Evolutionary conservation across 2,113 vertebrate genomes (phyloP).

Genomic region (Melanocharis versteri): DNA sequence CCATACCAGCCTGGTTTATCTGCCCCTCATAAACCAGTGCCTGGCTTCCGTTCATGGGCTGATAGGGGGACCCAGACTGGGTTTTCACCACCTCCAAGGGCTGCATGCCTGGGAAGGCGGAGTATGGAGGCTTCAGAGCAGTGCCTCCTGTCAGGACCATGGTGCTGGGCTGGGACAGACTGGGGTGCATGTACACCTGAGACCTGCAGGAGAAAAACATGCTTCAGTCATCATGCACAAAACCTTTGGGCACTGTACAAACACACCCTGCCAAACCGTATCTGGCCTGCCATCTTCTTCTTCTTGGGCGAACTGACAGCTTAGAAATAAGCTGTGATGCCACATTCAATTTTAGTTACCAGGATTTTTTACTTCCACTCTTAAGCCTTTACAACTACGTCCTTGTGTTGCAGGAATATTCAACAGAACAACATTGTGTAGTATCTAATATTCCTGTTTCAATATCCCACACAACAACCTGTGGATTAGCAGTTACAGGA

Average conservation of each 20-base stretch:
- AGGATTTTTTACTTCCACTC: neutral
- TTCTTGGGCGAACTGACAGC: too few species aligned
- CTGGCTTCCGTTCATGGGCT: constrained; percentile 93
- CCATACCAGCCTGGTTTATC: constrained; percentile 88
- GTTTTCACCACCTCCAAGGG: constrained; percentile 94
- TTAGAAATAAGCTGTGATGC: neutral
- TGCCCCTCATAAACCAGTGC: constrained; percentile 90
- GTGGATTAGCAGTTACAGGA: neutral
- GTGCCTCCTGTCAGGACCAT: constrained; percentile 94
- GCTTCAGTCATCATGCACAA: neutral
- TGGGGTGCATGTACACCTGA: constrained; percentile 98
- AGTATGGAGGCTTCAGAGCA: constrained; percentile 91
- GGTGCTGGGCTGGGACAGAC: constrained; percentile 91
- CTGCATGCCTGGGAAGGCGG: constrained; percentile 93
- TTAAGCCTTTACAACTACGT: neutral
- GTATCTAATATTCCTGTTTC: neutral
- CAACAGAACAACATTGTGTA: neutral
- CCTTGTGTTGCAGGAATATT: neutral
- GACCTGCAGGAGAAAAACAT: constrained; percentile 73
- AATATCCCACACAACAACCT: neutral
- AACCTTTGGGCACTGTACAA: neutral
- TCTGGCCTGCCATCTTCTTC: neutral
- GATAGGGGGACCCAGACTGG: constrained; percentile 92
- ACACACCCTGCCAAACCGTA: accelerated
- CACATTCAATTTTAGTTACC: neutral